Evolutionary conservation across 2,113 vertebrate species (phyloP).

Genomic region (Festucalex cinctus): DNA sequence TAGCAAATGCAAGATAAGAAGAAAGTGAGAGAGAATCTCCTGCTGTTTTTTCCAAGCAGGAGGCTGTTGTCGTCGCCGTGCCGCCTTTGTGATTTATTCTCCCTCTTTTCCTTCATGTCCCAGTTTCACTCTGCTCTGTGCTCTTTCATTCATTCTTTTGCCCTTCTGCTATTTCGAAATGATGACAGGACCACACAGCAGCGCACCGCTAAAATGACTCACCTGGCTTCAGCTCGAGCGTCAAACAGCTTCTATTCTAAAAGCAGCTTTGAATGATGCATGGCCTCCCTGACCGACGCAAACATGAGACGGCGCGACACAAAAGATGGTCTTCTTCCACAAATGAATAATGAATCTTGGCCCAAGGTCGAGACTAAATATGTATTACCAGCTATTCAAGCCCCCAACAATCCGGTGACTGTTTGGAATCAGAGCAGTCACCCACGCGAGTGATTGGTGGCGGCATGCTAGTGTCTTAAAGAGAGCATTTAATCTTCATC

Average conservation of each 20-base stretch:
- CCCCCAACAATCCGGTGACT: not conserved
- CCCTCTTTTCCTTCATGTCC: constrained; percentile 53
- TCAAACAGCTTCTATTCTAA: constrained; percentile 45
- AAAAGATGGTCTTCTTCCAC: constrained; percentile 25
- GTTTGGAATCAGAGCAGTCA: not conserved
- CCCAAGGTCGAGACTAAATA: constrained; percentile 36
- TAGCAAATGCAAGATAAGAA: constrained; percentile 28
- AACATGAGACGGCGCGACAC: constrained; percentile 28
- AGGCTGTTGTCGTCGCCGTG: constrained; percentile 43
- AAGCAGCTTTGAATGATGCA: constrained; percentile 48
- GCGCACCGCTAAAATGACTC: constrained; percentile 43
- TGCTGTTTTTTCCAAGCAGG: constrained; percentile 61
- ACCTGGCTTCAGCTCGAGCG: constrained; percentile 25
- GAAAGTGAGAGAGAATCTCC: constrained; percentile 47
- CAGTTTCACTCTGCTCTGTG: constrained; percentile 42
- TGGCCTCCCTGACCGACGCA: constrained; percentile 33
- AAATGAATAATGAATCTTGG: constrained; percentile 41
- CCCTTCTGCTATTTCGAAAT: constrained; percentile 38
- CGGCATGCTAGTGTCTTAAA: constrained; percentile 20
- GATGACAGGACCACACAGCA: constrained; percentile 36
- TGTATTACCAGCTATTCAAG: constrained; percentile 22
- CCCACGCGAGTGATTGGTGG: constrained; percentile 14
- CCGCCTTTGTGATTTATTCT: constrained; percentile 58
- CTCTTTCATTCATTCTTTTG: constrained; percentile 39
- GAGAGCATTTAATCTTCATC: constrained; percentile 49